Percentiles rank a stretch among this genome's conserved stretches.
Evolutionary conservation across 2,888 invertebrate genomes (phyloP).

Genomic region (Folsomia candida): DNA sequence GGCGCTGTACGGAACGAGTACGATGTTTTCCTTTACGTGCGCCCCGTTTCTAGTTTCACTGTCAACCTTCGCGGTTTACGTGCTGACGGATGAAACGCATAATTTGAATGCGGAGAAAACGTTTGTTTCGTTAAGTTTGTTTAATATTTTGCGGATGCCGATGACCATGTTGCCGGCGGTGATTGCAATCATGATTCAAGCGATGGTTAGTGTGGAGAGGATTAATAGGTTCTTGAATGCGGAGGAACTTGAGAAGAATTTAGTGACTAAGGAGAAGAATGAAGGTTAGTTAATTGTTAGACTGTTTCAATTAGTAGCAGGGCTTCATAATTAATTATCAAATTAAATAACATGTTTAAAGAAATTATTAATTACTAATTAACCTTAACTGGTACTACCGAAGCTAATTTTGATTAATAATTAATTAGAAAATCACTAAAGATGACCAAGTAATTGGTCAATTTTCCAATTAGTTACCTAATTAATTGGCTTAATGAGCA

Average conservation of each 20-base stretch:
- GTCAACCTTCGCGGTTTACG: constrained; percentile 77
- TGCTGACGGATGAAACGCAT: constrained; percentile 67
- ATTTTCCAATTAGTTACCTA: too few relatives aligned
- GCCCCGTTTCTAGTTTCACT: too few relatives aligned
- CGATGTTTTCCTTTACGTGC: constrained; percentile 58
- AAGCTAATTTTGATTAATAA: too few relatives aligned
- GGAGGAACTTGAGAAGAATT: background rate
- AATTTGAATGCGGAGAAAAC: constrained; percentile 74
- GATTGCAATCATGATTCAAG: background rate
- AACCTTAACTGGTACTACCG: too few relatives aligned
- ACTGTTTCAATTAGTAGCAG: too few relatives aligned
- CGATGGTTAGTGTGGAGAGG: background rate
- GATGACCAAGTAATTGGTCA: too few relatives aligned
- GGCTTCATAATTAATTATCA: too few relatives aligned
- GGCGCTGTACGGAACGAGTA: constrained; percentile 54
- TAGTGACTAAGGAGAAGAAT: background rate
- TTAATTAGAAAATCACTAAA: too few relatives aligned
- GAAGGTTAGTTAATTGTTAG: background rate
- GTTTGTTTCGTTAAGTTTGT: constrained; percentile 83
- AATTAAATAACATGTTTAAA: too few relatives aligned
- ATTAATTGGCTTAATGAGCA: too few relatives aligned
- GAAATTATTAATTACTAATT: too few relatives aligned
- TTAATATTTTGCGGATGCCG: constrained; percentile 82
- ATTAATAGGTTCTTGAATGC: background rate
- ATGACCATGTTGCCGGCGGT: constrained; percentile 54